phyloP scores from a whole-genome alignment of 2,888 invertebrate genomes.

The Oscheius sp. region DNA sequence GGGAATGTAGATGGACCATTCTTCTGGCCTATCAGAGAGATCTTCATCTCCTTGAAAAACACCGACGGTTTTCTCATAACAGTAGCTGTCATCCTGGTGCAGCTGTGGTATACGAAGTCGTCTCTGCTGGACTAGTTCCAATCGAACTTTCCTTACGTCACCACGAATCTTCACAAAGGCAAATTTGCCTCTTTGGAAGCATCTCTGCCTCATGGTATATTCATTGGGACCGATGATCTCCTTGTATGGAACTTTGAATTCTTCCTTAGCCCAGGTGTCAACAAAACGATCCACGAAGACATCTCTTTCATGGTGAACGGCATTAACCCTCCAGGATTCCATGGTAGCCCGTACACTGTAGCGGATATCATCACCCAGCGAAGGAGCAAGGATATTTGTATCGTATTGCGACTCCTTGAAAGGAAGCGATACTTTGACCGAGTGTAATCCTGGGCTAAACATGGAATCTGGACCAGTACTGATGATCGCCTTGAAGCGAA shows the following conservation, averaged over 20 bases:
- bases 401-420: constrained; percentile 62
- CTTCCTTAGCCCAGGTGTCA: constrained; percentile 62
- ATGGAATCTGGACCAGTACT: constrained; percentile 40
- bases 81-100: constrained; percentile 47
- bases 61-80: constrained; percentile 42
- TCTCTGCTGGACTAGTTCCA: constrained; percentile 54
- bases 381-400: constrained; percentile 57
- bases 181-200: constrained; percentile 60
- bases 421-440: constrained; percentile 54
- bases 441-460: constrained; percentile 55
- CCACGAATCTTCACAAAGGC: constrained; percentile 50
- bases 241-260: constrained; percentile 45
- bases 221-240: constrained; percentile 57
- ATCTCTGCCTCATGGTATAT: constrained; percentile 53
- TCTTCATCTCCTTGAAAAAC: constrained; percentile 40
- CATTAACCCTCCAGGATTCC: constrained; percentile 43
- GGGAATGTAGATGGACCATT: constrained; percentile 56
- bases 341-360: constrained; percentile 47
- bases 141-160: constrained; percentile 40
- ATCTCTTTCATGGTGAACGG: constrained; percentile 41
- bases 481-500: constrained; percentile 63
- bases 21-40: constrained; percentile 27
- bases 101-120: constrained; percentile 54
- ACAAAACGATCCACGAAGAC: constrained; percentile 58
- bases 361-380: constrained; percentile 53